These are phyloP conservation scores for Xestia rhomboidea DNA, from an alignment of 2,888 invertebrate species.

Conservation along the genomic window DNA sequence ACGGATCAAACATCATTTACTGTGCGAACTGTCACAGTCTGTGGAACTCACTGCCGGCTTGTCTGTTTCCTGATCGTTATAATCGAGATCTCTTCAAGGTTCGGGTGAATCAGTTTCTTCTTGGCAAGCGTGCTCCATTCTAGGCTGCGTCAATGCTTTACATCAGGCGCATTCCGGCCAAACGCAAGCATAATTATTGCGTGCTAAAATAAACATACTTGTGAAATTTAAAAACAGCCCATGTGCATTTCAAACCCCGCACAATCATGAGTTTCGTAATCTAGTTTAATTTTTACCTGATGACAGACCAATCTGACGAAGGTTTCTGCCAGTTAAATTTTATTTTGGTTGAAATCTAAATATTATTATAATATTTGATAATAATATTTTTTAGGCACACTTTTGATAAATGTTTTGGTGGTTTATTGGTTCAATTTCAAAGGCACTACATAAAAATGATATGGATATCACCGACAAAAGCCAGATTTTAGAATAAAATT, in stretches of 20 bases:
- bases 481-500: background rate
- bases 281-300: background rate
- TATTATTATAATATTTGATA: no score
- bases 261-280: background rate
- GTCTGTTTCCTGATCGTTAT: background rate
- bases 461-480: background rate
- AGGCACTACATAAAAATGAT: background rate
- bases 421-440: no score
- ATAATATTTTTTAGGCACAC: no score
- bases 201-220: no score
- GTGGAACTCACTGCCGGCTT: no score
- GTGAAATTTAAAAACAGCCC: no score
- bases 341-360: background rate
- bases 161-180: background rate
- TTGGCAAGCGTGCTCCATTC: background rate
- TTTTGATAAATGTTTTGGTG: no score
- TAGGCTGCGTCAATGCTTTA: background rate
- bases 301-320: background rate
- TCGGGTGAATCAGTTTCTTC: background rate
- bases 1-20: no score
- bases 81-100: background rate
- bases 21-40: no score
- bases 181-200: no score
- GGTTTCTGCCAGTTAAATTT: no score
- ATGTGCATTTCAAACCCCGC: no score